Evolutionary conservation across 2,113 vertebrate genomes (phyloP).

Genomic region (Pteruthius melanotis): DNA sequence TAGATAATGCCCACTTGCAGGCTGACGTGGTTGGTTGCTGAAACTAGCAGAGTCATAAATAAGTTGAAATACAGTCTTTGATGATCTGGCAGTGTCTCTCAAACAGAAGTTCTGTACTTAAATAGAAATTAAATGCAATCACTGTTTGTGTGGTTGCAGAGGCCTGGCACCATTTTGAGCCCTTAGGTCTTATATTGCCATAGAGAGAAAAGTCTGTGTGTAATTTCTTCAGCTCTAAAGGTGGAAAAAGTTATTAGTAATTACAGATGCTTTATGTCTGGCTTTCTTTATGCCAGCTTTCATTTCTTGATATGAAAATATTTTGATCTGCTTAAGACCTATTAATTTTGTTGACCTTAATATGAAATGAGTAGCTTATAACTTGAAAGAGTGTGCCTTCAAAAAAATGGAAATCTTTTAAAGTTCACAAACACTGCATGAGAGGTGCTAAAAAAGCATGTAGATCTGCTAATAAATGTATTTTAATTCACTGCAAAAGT

Average conservation of each 20-base stretch:
- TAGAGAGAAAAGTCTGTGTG: neutral
- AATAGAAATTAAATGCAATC: neutral
- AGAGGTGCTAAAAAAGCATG: neutral
- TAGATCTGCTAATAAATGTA: neutral
- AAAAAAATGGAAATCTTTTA: neutral
- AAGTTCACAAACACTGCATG: neutral
- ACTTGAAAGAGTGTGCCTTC: neutral
- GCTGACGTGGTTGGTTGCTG: neutral
- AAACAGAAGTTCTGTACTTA: neutral
- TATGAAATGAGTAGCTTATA: neutral
- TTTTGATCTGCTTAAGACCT: neutral
- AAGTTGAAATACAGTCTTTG: neutral
- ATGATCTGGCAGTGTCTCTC: neutral
- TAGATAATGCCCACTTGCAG: neutral
- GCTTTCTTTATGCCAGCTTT: neutral
- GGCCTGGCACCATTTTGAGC: neutral
- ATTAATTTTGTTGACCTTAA: neutral
- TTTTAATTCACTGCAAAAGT: neutral
- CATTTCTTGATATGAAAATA: neutral
- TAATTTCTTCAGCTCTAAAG: neutral
- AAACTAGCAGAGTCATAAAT: neutral
- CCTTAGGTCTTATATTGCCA: neutral
- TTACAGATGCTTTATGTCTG: neutral
- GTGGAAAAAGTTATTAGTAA: neutral
- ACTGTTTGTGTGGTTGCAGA: neutral